These are phyloP conservation scores for Drosophila nannoptera DNA, from an alignment of 1,140 invertebrate genomes.

Conservation along the genomic window DNA sequence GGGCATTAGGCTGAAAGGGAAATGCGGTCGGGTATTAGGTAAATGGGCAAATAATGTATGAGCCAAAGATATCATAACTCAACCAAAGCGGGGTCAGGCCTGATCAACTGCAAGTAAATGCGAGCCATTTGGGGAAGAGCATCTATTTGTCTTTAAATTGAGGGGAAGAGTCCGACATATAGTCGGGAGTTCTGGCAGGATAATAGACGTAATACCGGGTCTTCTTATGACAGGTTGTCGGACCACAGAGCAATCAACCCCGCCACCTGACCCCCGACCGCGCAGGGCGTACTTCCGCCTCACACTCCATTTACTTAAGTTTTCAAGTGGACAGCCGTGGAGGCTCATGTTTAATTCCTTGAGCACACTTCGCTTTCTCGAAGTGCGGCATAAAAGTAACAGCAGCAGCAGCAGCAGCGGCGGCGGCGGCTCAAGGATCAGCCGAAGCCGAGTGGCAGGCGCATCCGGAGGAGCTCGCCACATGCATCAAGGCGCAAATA, in stretches of 20 bases:
- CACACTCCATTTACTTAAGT: constrained; percentile 50
- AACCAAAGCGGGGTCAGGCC: neutral
- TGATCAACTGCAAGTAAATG: no score
- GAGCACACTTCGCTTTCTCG: constrained; percentile 59
- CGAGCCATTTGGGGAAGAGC: neutral
- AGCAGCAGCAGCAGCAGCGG: neutral
- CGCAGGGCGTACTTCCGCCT: constrained; percentile 46
- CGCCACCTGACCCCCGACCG: constrained; percentile 43
- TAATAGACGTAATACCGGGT: neutral
- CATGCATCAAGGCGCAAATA: constrained; percentile 60
- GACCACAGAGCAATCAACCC: constrained; percentile 43
- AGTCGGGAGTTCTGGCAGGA: neutral
- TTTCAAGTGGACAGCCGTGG: constrained; percentile 41
- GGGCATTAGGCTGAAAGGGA: neutral
- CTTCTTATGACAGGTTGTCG: constrained; percentile 12
- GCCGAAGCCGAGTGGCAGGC: constrained; percentile 13
- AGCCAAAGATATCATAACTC: neutral
- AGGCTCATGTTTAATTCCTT: constrained; percentile 70
- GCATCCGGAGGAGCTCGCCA: constrained; percentile 9
- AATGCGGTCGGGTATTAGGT: neutral
- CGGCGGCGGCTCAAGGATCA: neutral
- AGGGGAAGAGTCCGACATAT: neutral
- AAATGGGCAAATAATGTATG: constrained; percentile 14
- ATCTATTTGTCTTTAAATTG: no score
- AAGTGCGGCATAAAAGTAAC: constrained; percentile 59